Percentiles rank a stretch among this genome's conserved stretches.
phyloP scores from a whole-genome alignment of 2,888 invertebrate species.

The Chloroclysta siterata region DNA sequence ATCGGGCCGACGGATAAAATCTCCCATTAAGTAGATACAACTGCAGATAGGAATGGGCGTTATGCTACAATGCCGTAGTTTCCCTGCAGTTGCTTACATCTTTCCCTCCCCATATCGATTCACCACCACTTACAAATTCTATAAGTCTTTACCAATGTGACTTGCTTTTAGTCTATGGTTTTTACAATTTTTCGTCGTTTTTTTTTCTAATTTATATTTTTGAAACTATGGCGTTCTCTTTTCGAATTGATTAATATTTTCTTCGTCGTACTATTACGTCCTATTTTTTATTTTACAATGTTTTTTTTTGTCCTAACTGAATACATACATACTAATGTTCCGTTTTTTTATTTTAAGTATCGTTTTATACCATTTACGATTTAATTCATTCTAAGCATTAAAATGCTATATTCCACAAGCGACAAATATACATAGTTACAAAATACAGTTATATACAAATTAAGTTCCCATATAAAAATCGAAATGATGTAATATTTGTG shows the following conservation, averaged over 20 bases:
- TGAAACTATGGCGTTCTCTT: neutral
- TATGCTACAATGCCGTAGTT: constrained; percentile 79
- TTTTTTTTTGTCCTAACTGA: too few relatives aligned
- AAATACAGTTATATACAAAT: too few relatives aligned
- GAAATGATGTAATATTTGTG: neutral
- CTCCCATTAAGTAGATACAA: constrained; percentile 49
- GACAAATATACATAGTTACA: too few relatives aligned
- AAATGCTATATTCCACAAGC: too few relatives aligned
- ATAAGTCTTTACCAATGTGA: constrained; percentile 47
- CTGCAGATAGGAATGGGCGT: constrained; percentile 78
- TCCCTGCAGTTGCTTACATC: constrained; percentile 79
- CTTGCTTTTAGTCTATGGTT: constrained; percentile 27
- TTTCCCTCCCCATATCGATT: constrained; percentile 79
- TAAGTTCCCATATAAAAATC: neutral
- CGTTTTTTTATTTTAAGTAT: neutral
- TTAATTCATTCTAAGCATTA: neutral
- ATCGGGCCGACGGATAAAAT: constrained; percentile 38
- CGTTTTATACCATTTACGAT: neutral
- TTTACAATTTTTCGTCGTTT: constrained; percentile 20
- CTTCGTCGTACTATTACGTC: neutral
- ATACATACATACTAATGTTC: neutral
- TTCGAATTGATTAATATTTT: constrained; percentile 3
- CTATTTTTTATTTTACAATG: neutral
- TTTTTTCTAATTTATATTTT: constrained; percentile 9
- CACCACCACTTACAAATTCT: constrained; percentile 59